Evolutionary conservation across 2,113 vertebrate genomes (phyloP).

Genomic region (Chelonoidis abingdonii): DNA sequence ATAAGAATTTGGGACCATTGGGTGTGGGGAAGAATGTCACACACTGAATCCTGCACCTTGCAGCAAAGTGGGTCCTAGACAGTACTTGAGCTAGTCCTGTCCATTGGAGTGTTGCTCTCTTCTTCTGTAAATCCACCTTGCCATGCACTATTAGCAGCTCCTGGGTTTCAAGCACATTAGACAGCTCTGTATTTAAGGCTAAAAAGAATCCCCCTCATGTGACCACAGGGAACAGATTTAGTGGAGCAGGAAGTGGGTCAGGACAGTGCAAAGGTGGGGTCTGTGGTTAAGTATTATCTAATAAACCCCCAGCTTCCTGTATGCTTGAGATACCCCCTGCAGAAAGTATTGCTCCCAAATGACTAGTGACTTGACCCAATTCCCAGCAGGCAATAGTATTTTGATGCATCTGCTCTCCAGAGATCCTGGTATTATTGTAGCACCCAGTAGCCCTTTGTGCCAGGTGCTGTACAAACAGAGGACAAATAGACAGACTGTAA

Average conservation of each 20-base stretch:
- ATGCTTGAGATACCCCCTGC: background rate
- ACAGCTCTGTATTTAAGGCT: background rate
- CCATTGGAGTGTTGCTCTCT: too few relatives aligned
- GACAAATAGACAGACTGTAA: background rate
- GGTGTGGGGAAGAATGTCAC: background rate
- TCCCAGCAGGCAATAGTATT: background rate
- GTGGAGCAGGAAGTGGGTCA: too few relatives aligned
- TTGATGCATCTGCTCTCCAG: background rate
- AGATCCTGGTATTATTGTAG: background rate
- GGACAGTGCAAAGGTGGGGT: background rate
- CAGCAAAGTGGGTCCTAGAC: background rate
- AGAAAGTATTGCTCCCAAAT: background rate
- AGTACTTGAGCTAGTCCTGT: background rate
- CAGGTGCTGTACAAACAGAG: background rate
- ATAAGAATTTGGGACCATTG: background rate
- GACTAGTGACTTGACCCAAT: background rate
- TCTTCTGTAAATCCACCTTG: too few relatives aligned
- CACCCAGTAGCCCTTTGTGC: background rate
- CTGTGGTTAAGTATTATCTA: background rate
- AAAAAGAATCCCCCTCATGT: background rate
- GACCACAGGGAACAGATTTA: too few relatives aligned
- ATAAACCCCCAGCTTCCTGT: background rate
- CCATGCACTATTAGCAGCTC: too few relatives aligned
- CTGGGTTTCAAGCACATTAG: too few relatives aligned
- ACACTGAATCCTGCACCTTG: background rate